phyloP scores from a whole-genome alignment of 1,140 invertebrate genomes.

The Lordiphosa mommai region DNA sequence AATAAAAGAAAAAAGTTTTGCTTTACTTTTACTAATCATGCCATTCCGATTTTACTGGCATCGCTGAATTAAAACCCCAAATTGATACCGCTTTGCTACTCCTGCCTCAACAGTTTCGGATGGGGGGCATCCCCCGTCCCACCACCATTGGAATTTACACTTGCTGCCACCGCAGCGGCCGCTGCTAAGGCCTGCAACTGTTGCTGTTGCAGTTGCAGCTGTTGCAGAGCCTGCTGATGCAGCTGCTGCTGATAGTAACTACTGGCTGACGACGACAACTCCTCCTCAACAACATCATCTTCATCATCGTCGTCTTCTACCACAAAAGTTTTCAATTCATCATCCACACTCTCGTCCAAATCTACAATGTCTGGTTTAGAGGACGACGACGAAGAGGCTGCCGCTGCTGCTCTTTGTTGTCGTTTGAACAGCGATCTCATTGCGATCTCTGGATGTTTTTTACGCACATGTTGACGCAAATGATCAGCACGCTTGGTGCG shows the following conservation, averaged over 20 bases:
- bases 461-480: constrained; percentile 79
- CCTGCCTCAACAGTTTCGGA: no score
- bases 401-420: constrained; percentile 36
- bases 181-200: constrained; percentile 54
- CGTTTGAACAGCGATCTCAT: constrained; percentile 71
- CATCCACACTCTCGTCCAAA: constrained; percentile 37
- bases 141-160: neutral
- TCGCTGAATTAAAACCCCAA: no score
- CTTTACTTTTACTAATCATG: no score
- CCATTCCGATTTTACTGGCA: no score
- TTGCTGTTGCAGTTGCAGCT: constrained; percentile 53
- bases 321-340: constrained; percentile 34
- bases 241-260: constrained; percentile 59
- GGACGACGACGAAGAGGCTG: neutral
- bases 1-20: no score
- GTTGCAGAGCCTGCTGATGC: constrained; percentile 60
- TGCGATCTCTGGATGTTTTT: constrained; percentile 79
- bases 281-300: constrained; percentile 27
- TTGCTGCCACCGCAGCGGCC: constrained; percentile 46
- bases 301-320: constrained; percentile 61
- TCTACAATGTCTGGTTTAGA: constrained; percentile 49
- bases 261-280: neutral
- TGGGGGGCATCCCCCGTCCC: no score
- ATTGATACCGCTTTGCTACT: no score
- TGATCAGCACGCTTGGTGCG: constrained; percentile 81